Evolutionary conservation across 2,113 vertebrate genomes (phyloP).

Genomic region (Redunca redunca): DNA sequence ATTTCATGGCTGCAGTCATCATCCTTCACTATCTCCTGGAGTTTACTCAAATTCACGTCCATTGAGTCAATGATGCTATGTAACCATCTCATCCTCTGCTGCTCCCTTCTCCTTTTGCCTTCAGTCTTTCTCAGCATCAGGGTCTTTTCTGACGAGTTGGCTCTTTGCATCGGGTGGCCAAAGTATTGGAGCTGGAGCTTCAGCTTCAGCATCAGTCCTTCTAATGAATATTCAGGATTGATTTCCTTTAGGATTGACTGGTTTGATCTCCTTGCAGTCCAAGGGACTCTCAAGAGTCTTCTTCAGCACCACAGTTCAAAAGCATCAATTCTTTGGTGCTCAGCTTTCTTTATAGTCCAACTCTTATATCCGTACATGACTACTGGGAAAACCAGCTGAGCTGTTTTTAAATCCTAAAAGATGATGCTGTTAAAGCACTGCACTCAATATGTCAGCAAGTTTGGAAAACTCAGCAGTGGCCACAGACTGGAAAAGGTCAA

Average conservation of each 20-base stretch:
- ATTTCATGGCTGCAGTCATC: no score
- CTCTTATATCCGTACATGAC: not conserved
- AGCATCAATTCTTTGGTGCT: not conserved
- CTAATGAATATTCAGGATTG: not conserved
- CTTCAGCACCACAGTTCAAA: not conserved
- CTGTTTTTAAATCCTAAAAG: not conserved
- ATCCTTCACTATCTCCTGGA: not conserved
- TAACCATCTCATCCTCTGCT: not conserved
- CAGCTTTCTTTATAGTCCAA: not conserved
- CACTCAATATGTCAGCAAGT: not conserved
- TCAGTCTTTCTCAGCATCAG: not conserved
- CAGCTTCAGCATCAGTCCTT: not conserved
- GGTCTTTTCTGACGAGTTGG: not conserved
- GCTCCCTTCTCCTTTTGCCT: not conserved
- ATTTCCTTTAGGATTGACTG: not conserved
- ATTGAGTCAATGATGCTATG: not conserved
- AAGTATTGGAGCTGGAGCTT: not conserved
- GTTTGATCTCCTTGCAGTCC: not conserved
- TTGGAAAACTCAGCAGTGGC: not conserved
- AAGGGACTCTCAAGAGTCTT: not conserved
- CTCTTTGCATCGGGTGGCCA: not conserved
- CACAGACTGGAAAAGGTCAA: not conserved
- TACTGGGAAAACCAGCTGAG: not conserved
- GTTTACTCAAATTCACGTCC: not conserved
- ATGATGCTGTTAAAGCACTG: not conserved